Evolutionary conservation across 1,140 invertebrate genomes (phyloP), one percentile per base, ranked within the genome.

Genomic region (Semibalanus balanoides): DNA sequence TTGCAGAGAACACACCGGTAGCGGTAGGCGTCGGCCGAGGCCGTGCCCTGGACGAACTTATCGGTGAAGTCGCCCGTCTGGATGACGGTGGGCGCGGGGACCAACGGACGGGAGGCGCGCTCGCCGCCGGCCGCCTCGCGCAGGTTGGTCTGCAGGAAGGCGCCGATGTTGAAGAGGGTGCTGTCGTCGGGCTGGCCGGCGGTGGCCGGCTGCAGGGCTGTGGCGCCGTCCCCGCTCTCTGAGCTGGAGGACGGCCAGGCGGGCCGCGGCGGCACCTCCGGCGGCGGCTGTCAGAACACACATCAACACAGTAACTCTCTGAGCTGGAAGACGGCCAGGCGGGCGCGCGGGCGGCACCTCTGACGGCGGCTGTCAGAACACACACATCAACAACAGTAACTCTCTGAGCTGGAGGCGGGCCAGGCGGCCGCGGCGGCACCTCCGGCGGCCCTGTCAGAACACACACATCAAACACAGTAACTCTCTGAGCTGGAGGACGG

Each of bases 31-130:
- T 72, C 70, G n/a, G 9, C n/a, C n/a, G 70, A 72, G 11, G 9
- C 70, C 3, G 25, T 72, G n/a, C 70, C 70, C 11, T 22, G 70
- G 19, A 72, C 70, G 28, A 72, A 72, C 29, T 72, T 72, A n/a
- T 72, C 70, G n/a, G 70, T 72, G 70, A 72, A 72, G 28, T 72
- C 70, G 70, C 70, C 70, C 28, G 70, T 72, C 28, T 28, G 28
- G 0, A n/a, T 14, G 70, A 72, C 70, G 51, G 11, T 64, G 28
- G 70, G 70, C 29, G 70, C 70, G n/a, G 70, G 28, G 35, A 17
- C 35, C 35, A 40, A 17, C 51, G 51, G 14, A 19, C 51, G 51
- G 25, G 70, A 11, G 5, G 29, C 29, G 7, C 11, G n/a, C 28
- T 28, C 70, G 3, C 70, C 70, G 28, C 70, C 70, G 11, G 19